Percentiles rank a stretch among this genome's conserved stretches.
phyloP scores from a whole-genome alignment of 2,113 vertebrate genomes.

The Antennarius striatus region DNA sequence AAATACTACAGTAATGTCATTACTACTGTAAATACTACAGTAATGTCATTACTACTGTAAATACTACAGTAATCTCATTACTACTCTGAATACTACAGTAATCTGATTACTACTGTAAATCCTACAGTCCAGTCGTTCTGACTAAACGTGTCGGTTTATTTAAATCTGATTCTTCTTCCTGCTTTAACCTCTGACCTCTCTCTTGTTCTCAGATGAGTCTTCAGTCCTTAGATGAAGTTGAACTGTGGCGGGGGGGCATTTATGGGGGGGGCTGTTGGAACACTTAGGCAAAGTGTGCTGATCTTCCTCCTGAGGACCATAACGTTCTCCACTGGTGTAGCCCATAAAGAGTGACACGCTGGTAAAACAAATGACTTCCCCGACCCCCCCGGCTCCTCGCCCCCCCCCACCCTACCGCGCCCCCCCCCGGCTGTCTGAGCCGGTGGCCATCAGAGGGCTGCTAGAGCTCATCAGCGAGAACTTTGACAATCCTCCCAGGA shows the following conservation, averaged over 20 bases:
- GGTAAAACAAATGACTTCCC: constrained; percentile 76
- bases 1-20: too few relatives aligned
- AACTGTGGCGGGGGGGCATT: constrained; percentile 15
- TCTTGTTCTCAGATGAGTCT: constrained; percentile 5
- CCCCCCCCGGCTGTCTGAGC: constrained; percentile 36
- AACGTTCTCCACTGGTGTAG: constrained; percentile 69
- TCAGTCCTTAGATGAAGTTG: constrained; percentile 4
- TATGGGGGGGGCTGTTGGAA: constrained; percentile 5
- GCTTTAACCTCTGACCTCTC: constrained; percentile 12
- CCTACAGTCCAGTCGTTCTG: not conserved
- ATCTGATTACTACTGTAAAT: too few relatives aligned
- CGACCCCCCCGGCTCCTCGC: constrained; percentile 11
- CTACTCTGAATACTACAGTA: too few relatives aligned
- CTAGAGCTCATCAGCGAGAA: constrained; percentile 73
- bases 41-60: too few relatives aligned
- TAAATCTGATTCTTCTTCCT: not conserved
- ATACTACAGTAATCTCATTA: too few relatives aligned
- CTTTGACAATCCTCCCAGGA: constrained; percentile 72
- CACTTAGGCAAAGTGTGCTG: constrained; percentile 68
- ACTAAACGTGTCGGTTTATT: too few relatives aligned
- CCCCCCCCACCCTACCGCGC: not conserved
- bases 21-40: too few relatives aligned
- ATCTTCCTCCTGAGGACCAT: constrained; percentile 76
- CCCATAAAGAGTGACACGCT: constrained; percentile 74
- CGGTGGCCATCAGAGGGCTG: constrained; percentile 67